A percentile compares a stretch with the other conserved stretches of the same genome.
phyloP scores from a whole-genome alignment of 2,797 vertebrate genomes.

The Platyrinchus mystaceus region DNA sequence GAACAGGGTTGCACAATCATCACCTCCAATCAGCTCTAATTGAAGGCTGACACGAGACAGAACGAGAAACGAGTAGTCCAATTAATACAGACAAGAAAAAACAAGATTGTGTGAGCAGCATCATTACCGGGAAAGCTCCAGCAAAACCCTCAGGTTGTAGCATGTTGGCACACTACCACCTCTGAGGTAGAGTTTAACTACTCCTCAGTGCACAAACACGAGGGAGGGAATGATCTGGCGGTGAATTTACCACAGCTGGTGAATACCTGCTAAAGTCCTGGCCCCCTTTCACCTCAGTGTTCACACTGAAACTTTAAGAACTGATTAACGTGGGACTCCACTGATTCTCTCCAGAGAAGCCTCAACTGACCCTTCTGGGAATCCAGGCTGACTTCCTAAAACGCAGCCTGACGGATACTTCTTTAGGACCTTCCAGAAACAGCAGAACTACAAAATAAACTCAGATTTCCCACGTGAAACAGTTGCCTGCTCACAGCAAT shows the following conservation, averaged over 20 bases:
- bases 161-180: neutral
- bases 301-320: neutral
- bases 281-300: neutral
- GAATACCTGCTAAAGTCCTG: neutral
- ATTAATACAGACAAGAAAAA: constrained; percentile 50
- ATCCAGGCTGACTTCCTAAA: neutral
- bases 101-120: constrained; percentile 26
- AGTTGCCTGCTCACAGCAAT: neutral
- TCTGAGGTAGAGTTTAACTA: neutral
- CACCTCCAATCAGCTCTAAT: constrained; percentile 41
- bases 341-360: neutral
- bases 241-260: neutral
- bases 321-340: neutral
- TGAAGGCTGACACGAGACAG: constrained; percentile 44
- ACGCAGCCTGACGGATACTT: neutral
- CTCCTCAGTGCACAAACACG: neutral
- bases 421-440: neutral
- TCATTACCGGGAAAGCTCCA: neutral
- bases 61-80: constrained; percentile 1
- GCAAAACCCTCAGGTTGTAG: neutral
- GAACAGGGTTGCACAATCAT: constrained; percentile 11
- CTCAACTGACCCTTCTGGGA: neutral
- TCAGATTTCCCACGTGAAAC: neutral
- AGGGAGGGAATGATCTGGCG: neutral
- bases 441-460: neutral